Base-by-base conservation (phyloP, 2,113 vertebrate species). In the Cervus canadensis region DNA sequence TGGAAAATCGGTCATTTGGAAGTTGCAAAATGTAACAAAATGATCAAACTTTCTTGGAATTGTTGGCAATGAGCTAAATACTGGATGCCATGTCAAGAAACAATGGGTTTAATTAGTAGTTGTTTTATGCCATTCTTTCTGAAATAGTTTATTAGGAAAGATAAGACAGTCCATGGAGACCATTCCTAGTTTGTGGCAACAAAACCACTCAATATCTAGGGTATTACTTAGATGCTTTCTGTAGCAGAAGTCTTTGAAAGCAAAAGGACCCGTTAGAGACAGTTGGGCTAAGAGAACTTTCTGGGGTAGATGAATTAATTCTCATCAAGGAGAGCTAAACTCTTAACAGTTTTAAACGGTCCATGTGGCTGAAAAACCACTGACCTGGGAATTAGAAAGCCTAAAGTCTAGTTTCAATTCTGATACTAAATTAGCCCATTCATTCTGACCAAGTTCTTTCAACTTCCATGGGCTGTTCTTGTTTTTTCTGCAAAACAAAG, bases 51-150 rank as follows among this genome's bases (percentile, higher is more conserved):
- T 93, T 82, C 28, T 48, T 54, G 28, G 19, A 85, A 83, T 89
- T 43, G 10, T 90, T 96, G 91, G 56, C 26, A 94, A 26, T 30
- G 28, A 81, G 67, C 62, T 90, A 92, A 71, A 60, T 95, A 88
- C 19, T 89, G 13, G 25, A 67, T 78, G 45, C 33, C 71, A 89
- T 91, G 71, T 89, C 16, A 88, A 92, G 60, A 94, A 94, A 59
- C 33, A 94, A 28, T 16, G 43, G 28, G 48, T 60, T 95, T 95
- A 83, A 93, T 95, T 89, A 86, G n/a, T 64, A 64, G 78, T 71
- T 97, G 79, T 79, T 97, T 97, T 92, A 92, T 93, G 25, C 7
- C 50, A 84, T 84, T 92, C 56, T 98, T 97, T 56, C 56, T 64
- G 48, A 90, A 97, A 96, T 40, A 91, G 54, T 81, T 88, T 85